Conservation (phyloP, 1,140 invertebrate species). For the Drosophila mojavensis region DNA sequence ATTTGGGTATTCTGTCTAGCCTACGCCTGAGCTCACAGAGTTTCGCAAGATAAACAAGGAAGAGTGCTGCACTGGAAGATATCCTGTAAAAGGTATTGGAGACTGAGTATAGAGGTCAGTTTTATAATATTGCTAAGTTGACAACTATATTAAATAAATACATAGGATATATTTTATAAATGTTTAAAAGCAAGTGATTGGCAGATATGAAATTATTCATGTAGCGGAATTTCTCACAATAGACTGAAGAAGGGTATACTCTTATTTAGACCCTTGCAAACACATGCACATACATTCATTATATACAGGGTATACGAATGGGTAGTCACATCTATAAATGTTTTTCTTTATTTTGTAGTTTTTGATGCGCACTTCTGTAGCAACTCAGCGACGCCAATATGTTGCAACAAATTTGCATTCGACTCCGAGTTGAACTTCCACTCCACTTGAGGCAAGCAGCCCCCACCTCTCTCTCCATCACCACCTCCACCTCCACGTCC, state of each 20-base stretch:
- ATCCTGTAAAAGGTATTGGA: not conserved
- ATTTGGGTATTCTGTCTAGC: constrained; percentile 64
- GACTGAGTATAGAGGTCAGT: too few species aligned
- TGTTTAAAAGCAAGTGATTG: too few species aligned
- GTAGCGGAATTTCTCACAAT: too few species aligned
- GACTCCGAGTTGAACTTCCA: constrained; percentile 48
- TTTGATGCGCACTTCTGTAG: constrained; percentile 70
- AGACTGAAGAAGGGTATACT: too few species aligned
- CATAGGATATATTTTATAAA: too few species aligned
- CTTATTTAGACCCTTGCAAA: too few species aligned
- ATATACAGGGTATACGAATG: constrained; percentile 28
- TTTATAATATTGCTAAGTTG: too few species aligned
- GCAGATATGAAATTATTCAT: too few species aligned
- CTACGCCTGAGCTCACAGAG: constrained; percentile 50
- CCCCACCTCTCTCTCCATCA: not conserved
- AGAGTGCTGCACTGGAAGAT: not conserved
- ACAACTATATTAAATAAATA: too few species aligned
- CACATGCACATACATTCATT: too few species aligned
- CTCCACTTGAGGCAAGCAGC: constrained; percentile 33
- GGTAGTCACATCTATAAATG: constrained; percentile 63
- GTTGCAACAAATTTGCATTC: constrained; percentile 78
- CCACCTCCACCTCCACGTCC: constrained; percentile 7
- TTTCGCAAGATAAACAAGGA: not conserved
- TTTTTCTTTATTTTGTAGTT: constrained; percentile 13
- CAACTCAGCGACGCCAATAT: constrained; percentile 77